These are phyloP conservation scores for Sitobion miscanthi DNA, from an alignment of 1,140 invertebrate genomes.

Conservation along the genomic window DNA sequence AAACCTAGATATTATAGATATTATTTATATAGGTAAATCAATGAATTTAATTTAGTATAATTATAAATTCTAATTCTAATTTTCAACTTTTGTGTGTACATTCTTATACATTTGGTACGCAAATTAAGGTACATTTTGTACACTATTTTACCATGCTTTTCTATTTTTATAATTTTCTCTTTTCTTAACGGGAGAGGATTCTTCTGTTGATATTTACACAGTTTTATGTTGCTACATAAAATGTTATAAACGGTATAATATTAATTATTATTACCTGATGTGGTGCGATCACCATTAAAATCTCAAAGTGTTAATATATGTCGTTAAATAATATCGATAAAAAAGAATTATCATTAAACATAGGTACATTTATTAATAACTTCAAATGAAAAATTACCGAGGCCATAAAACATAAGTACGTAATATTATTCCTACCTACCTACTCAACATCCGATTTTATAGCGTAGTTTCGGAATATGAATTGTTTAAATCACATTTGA, in stretches of 20 bases:
- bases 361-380: background rate
- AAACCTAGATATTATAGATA: background rate
- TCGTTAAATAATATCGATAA: background rate
- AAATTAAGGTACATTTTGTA: background rate
- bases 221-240: conserved; percentile 13
- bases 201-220: background rate
- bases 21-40: background rate
- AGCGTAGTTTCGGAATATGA: background rate
- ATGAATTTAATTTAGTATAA: background rate
- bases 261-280: background rate
- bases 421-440: background rate
- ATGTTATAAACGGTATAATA: background rate
- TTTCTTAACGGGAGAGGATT: background rate
- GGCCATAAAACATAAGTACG: background rate
- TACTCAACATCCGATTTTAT: background rate
- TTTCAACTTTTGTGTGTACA: background rate
- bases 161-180: conserved; percentile 11
- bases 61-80: background rate
- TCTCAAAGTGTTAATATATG: background rate
- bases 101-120: background rate
- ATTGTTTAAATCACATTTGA: background rate
- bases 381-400: background rate
- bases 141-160: background rate
- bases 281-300: background rate
- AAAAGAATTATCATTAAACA: background rate